Evolutionary conservation across 1,140 invertebrate species (phyloP).

Genomic region (Pararge aegeria): DNA sequence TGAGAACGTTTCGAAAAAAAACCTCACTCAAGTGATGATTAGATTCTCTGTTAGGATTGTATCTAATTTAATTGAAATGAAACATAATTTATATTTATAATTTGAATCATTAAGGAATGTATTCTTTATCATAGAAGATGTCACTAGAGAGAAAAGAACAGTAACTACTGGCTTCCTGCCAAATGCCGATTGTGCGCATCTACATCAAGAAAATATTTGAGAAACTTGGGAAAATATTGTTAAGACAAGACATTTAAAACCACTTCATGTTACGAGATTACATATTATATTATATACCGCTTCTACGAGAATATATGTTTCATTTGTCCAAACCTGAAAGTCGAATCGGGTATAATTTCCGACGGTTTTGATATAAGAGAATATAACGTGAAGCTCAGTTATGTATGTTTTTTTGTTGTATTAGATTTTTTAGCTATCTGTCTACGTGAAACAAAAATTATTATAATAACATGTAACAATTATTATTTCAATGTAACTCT

Average conservation of each 20-base stretch:
- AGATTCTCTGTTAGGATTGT: no score
- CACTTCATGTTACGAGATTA: neutral
- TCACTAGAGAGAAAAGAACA: slow-evolving; percentile 62
- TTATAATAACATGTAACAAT: neutral
- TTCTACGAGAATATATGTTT: neutral
- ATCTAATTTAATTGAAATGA: no score
- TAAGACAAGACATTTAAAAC: slow-evolving; percentile 14
- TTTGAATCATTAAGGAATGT: slow-evolving; percentile 25
- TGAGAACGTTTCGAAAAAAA: neutral
- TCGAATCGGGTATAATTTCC: no score
- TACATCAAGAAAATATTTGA: slow-evolving; percentile 70
- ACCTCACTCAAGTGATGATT: no score
- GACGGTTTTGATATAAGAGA: no score
- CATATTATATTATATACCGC: no score
- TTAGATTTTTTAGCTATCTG: no score
- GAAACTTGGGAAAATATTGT: slow-evolving; percentile 52
- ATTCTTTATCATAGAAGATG: slow-evolving; percentile 48
- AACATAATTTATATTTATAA: no score
- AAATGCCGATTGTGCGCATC: slow-evolving; percentile 63
- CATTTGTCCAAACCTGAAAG: no score
- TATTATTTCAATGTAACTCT: neutral
- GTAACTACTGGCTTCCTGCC: slow-evolving; percentile 68
- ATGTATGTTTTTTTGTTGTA: no score
- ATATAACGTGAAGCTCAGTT: no score
- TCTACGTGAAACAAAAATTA: no score